These are phyloP conservation scores for Anableps anableps DNA, from an alignment of 2,797 vertebrate species.

Conservation along the genomic window DNA sequence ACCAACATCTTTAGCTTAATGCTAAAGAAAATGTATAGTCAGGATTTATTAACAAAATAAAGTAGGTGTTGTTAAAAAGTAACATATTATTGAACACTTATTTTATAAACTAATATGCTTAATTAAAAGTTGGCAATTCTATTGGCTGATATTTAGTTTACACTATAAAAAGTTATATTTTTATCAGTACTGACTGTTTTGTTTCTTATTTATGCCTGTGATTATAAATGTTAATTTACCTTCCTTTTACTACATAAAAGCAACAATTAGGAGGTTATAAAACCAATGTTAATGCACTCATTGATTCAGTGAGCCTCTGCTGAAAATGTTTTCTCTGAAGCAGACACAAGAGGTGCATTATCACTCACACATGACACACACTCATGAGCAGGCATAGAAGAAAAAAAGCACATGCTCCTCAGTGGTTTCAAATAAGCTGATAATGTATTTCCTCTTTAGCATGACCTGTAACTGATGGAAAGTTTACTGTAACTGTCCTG, in stretches of 20 bases:
- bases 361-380: conserved; percentile 34
- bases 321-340: conserved; percentile 15
- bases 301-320: conserved; percentile 6
- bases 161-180: not conserved
- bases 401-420: conserved; percentile 19
- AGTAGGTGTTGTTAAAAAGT: not conserved
- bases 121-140: not conserved
- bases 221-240: not conserved
- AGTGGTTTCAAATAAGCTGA: conserved; percentile 17
- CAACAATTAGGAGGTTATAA: conserved; percentile 4
- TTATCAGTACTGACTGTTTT: not conserved
- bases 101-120: not conserved
- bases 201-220: not conserved
- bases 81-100: not conserved
- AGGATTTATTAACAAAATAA: not conserved
- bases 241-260: conserved; percentile 6
- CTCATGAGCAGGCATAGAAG: conserved; percentile 9
- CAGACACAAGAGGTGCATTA: conserved; percentile 46
- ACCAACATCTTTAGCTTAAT: not conserved
- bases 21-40: not conserved
- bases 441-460: conserved; percentile 23
- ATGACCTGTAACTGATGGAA: conserved; percentile 34
- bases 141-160: not conserved
- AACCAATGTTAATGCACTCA: not conserved
- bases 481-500: conserved; percentile 34